Base-by-base conservation (phyloP, 2,888 invertebrate species). In the Syrista parreyssii region DNA sequence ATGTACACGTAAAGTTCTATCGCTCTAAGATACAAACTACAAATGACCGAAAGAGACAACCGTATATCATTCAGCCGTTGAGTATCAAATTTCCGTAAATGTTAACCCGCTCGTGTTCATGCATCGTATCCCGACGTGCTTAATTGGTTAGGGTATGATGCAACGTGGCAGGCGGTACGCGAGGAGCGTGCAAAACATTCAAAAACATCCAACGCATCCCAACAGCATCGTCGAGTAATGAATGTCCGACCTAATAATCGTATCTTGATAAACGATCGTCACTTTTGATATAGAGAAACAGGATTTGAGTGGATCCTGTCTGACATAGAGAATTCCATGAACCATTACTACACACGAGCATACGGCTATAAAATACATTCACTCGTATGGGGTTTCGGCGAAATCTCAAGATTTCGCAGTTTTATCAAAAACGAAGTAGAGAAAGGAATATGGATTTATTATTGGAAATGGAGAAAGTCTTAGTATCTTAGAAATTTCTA, bases 231-330 rank as follows among this genome's bases (percentile, higher is more conserved):
- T 34, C 36, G 71, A 12, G 33, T 77, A 74, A 79, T 77, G 79
- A 75, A 79, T 71, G 77, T 75, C 76, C 75, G 75, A 68, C 36
- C 76, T 79, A 82, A 84, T 81, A 84, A 85, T 85, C 76, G 73
- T n/a, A 77, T 23, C 15, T 35, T 78, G 81, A 81, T 80, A 78
- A 82, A 82, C 79, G 82, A 78, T 76, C 76, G 74, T 35, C 33
- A 35, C 35, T 33, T 35, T 71, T 71, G 81, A 80, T 78, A 79
- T 40, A 72, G 75, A 12, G 68, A 15, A 40, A 73, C 69, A 55
- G 76, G 75, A 78, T 81, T 80, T 78, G 72, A 82, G 23, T 6
- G 23, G 55, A 55, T 55, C 55, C 55, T 55, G 55, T 23, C 55
- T 55, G 55, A 23, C 23, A 23, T 55, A 23, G 55, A 9, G 23